phyloP scores from a whole-genome alignment of 2,888 invertebrate species.

The Parnassius orleans region DNA sequence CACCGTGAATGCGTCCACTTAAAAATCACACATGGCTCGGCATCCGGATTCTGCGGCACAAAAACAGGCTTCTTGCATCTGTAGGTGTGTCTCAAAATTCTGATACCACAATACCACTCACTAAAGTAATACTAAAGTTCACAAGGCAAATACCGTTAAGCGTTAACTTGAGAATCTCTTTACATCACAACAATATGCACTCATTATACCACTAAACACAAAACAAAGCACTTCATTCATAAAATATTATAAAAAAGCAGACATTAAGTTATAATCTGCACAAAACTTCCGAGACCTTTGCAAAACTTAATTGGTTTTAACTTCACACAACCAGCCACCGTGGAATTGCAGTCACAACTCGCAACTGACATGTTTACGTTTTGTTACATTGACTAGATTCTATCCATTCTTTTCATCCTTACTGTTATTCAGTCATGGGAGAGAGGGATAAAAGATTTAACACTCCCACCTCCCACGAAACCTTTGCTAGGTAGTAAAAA shows the following conservation, averaged over 20 bases:
- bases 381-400: constrained; percentile 52
- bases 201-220: constrained; percentile 7
- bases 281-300: constrained; percentile 7
- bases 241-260: constrained; percentile 14
- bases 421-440: constrained; percentile 30
- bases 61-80: constrained; percentile 51
- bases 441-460: constrained; percentile 32
- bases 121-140: constrained; percentile 51
- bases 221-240: constrained; percentile 18
- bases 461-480: constrained; percentile 33
- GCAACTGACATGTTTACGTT: constrained; percentile 58
- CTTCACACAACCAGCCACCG: constrained; percentile 45
- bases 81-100: constrained; percentile 65
- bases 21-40: constrained; percentile 61
- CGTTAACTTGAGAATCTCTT: constrained; percentile 55
- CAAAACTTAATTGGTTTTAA: constrained; percentile 19
- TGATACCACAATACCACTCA: constrained; percentile 36
- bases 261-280: constrained; percentile 23
- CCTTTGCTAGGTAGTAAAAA: constrained; percentile 7
- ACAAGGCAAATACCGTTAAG: constrained; percentile 68
- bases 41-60: constrained; percentile 43
- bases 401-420: constrained; percentile 43
- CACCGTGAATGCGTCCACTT: constrained; percentile 35
- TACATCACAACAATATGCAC: constrained; percentile 34
- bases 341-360: constrained; percentile 49